A percentile compares a stretch with the other conserved stretches of the same genome.
These are phyloP conservation scores for Sciurus vulgaris DNA, from an alignment of 2,797 vertebrate genomes.

Conservation along the genomic window DNA sequence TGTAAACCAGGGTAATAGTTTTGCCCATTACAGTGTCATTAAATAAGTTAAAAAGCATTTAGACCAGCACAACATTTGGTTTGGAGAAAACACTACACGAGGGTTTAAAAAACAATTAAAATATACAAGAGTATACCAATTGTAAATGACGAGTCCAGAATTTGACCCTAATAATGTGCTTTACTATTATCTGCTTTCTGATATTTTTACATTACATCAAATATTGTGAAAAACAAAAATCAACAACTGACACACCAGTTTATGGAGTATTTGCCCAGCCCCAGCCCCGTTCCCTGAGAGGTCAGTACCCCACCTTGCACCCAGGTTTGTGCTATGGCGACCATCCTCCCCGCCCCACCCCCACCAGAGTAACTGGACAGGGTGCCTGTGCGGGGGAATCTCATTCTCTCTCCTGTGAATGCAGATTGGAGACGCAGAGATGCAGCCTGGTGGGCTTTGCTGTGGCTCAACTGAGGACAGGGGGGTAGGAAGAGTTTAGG, in stretches of 20 bases:
- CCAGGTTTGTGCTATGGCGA: background rate
- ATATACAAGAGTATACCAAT: background rate
- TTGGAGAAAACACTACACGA: background rate
- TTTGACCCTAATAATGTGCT: background rate
- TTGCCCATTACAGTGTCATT: background rate
- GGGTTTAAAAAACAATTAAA: background rate
- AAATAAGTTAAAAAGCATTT: background rate
- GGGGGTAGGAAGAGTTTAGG: background rate
- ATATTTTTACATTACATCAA: background rate
- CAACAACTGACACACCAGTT: background rate
- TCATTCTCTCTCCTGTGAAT: background rate
- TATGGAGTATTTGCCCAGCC: background rate
- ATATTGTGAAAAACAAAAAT: background rate
- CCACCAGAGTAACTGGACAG: background rate
- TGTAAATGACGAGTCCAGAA: background rate
- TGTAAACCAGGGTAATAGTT: background rate
- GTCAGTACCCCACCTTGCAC: fast-evolving
- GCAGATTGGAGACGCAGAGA: background rate
- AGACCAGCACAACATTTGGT: background rate
- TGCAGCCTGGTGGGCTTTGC: background rate
- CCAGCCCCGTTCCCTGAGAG: background rate
- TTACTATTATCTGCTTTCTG: background rate
- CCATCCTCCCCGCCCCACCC: background rate
- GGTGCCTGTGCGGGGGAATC: too few species aligned
- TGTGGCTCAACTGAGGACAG: background rate